Conservation (phyloP, 2,113 vertebrate species). For the Picathartes gymnocephalus region DNA sequence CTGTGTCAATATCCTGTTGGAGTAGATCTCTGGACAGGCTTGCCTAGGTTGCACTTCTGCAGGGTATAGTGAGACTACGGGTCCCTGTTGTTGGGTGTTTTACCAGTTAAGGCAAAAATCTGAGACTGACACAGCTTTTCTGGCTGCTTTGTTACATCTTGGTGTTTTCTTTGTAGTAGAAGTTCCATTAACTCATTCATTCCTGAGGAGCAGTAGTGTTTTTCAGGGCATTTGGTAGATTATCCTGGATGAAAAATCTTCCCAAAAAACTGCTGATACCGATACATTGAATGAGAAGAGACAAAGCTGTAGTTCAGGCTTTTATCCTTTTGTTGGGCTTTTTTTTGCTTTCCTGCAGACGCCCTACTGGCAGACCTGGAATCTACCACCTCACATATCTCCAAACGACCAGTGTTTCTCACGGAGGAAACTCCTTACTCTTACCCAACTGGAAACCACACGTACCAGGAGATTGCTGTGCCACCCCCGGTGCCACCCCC, state of each 20-base stretch:
- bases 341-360: slow-evolving; percentile 67
- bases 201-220: neutral
- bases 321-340: neutral
- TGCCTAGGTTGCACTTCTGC: neutral
- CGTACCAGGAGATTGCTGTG: slow-evolving; percentile 83
- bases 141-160: neutral
- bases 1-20: slow-evolving; percentile 18
- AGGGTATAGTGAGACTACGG: rapidly evolving
- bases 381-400: slow-evolving; percentile 96
- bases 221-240: neutral
- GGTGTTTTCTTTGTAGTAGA: neutral
- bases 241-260: neutral
- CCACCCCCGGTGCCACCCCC: slow-evolving; percentile 88
- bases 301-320: neutral
- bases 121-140: neutral
- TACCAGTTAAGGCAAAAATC: neutral
- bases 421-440: slow-evolving; percentile 92
- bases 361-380: slow-evolving; percentile 94
- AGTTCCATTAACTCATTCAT: neutral
- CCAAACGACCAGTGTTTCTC: slow-evolving; percentile 89
- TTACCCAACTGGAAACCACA: slow-evolving; percentile 85
- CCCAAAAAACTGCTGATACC: neutral
- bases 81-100: neutral
- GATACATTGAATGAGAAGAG: neutral
- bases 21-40: neutral